Evolutionary conservation across 2,797 vertebrate genomes (phyloP).

Genomic region (Sphenopsis melanotis): DNA sequence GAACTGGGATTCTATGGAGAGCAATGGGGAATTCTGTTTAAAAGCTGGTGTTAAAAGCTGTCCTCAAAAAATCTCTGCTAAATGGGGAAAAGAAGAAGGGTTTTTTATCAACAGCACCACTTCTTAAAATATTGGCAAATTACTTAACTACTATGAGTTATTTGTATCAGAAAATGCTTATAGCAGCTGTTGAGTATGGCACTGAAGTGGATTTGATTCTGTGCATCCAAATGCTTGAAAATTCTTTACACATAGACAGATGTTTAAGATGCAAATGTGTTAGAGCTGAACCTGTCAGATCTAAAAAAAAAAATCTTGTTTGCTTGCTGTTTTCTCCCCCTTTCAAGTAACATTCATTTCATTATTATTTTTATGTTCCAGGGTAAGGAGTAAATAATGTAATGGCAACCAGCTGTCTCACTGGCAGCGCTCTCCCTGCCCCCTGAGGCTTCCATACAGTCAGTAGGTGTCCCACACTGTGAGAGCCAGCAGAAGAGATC

Average conservation of each 20-base stretch:
- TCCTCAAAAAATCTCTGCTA: background rate
- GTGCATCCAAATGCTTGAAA: background rate
- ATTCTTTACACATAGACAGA: slow-evolving; percentile 31
- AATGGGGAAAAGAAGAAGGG: background rate
- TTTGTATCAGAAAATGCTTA: background rate
- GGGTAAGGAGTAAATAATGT: slow-evolving; percentile 44
- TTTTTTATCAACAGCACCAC: background rate
- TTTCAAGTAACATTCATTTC: slow-evolving; percentile 23
- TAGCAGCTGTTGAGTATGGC: background rate
- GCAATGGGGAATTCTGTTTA: slow-evolving; percentile 35
- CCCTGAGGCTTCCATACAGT: background rate
- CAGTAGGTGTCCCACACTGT: background rate
- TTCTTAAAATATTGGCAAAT: slow-evolving; percentile 20
- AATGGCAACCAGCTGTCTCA: slow-evolving; percentile 36
- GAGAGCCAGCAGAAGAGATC: background rate
- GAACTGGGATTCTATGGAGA: background rate
- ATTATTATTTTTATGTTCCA: slow-evolving; percentile 50
- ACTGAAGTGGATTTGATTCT: background rate
- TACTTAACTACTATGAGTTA: background rate
- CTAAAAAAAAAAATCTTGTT: slow-evolving; percentile 20
- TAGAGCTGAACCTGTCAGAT: slow-evolving; percentile 43
- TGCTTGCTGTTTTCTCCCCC: slow-evolving; percentile 5
- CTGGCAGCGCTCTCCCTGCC: background rate
- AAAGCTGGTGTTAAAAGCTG: slow-evolving; percentile 7
- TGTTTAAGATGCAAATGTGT: slow-evolving; percentile 39